These are phyloP conservation scores for Ceratosolen fusciceps DNA, from an alignment of 1,140 invertebrate genomes.

Conservation along the genomic window DNA sequence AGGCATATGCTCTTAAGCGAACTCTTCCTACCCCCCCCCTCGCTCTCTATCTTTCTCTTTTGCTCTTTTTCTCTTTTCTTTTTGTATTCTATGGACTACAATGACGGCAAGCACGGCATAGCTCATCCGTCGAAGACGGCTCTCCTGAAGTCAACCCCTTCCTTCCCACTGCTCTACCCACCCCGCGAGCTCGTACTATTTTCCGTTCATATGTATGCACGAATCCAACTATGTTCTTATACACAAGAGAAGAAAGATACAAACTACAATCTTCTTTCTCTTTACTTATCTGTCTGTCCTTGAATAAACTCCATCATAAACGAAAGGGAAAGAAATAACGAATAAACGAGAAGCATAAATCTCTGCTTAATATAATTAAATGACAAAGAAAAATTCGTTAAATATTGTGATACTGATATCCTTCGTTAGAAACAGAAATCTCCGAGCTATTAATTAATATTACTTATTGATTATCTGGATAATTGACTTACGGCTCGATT, in stretches of 20 bases:
- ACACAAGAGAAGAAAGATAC: background rate
- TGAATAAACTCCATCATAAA: background rate
- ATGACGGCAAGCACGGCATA: background rate
- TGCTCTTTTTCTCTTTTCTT: background rate
- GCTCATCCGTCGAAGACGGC: background rate
- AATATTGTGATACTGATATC: too few relatives aligned
- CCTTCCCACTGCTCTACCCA: background rate
- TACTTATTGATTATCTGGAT: too few relatives aligned
- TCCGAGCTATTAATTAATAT: too few relatives aligned
- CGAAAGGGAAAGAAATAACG: background rate
- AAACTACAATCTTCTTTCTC: background rate
- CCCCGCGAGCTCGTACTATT: too few relatives aligned
- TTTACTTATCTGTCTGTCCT: background rate
- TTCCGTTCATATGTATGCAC: too few relatives aligned
- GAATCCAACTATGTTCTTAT: background rate
- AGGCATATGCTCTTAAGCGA: background rate
- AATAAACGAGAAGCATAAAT: too few relatives aligned
- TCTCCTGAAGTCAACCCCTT: background rate
- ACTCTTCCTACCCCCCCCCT: background rate
- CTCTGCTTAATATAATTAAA: too few relatives aligned
- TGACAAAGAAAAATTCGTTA: too few relatives aligned
- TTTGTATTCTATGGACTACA: constrained; percentile 6
- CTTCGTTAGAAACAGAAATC: too few relatives aligned
- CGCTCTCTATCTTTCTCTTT: too few relatives aligned
- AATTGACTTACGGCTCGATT: too few relatives aligned